Evolutionary conservation across 2,888 invertebrate genomes (phyloP).

Genomic region (Polydrusus tereticollis): DNA sequence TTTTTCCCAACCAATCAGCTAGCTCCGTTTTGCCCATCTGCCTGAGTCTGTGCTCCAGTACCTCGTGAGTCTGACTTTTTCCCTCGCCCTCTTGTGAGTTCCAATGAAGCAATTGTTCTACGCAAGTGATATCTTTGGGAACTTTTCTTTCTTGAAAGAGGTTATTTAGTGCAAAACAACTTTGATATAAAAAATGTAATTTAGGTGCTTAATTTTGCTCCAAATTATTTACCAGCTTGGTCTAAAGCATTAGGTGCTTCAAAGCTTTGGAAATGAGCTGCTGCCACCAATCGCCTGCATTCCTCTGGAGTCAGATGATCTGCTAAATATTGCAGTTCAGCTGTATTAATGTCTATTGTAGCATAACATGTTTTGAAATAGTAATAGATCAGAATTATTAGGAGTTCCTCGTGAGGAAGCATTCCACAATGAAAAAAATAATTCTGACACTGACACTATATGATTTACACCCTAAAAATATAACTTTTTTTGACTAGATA

Average conservation of each 20-base stretch:
- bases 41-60: conserved; percentile 70
- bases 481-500: too few relatives aligned
- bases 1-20: conserved; percentile 74
- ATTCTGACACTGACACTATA: conserved; percentile 2
- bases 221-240: conserved; percentile 64
- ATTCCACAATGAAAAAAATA: neutral
- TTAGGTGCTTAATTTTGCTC: too few relatives aligned
- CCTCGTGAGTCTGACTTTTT: conserved; percentile 71
- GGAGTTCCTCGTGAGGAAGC: neutral
- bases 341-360: conserved; percentile 64
- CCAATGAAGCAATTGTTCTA: conserved; percentile 73
- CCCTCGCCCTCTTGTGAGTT: conserved; percentile 69
- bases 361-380: conserved; percentile 2
- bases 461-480: too few relatives aligned
- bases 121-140: conserved; percentile 70
- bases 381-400: neutral
- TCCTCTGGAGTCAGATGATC: conserved; percentile 71
- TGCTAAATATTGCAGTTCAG: conserved; percentile 70
- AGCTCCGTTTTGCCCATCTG: conserved; percentile 72
- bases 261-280: conserved; percentile 70
- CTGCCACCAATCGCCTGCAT: conserved; percentile 72
- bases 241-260: conserved; percentile 66
- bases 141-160: conserved; percentile 64
- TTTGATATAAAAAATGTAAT: neutral
- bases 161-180: neutral